Conservation (phyloP, 2,113 vertebrate species). For the Sorex araneus region DNA sequence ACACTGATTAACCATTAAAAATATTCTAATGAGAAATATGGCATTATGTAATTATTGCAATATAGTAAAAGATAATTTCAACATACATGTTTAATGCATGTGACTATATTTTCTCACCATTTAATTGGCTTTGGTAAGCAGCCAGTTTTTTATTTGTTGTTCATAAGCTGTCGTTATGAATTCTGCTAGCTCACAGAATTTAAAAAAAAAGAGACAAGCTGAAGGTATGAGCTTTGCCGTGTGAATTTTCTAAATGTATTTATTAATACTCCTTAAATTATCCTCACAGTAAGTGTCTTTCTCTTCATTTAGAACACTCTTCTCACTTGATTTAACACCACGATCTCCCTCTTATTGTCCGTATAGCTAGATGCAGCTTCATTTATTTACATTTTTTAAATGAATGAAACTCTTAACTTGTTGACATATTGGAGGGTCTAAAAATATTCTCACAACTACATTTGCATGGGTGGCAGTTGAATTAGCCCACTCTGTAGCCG, state of each 20-base stretch:
- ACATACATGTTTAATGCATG: conserved; percentile 34
- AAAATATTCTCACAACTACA: conserved; percentile 64
- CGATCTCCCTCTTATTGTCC: conserved; percentile 51
- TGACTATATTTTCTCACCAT: conserved; percentile 28
- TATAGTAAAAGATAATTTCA: conserved; percentile 36
- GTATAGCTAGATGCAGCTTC: conserved; percentile 71
- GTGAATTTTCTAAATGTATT: conserved; percentile 68
- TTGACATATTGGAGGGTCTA: conserved; percentile 67
- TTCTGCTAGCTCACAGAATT: conserved; percentile 17
- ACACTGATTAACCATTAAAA: conserved; percentile 37
- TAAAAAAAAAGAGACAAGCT: neutral
- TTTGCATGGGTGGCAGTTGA: neutral
- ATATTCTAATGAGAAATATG: conserved; percentile 13
- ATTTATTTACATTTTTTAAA: conserved; percentile 80
- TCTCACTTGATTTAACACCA: conserved; percentile 29
- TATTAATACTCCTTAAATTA: conserved; percentile 71
- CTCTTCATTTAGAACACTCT: conserved; percentile 24
- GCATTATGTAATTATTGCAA: conserved; percentile 63
- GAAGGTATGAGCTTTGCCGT: conserved; percentile 43
- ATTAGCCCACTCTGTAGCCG: conserved; percentile 34
- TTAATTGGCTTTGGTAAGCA: conserved; percentile 52
- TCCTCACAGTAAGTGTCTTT: conserved; percentile 30
- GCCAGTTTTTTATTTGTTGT: conserved; percentile 68
- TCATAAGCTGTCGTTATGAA: conserved; percentile 55
- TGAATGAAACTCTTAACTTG: conserved; percentile 74